Evolutionary conservation across 92 coral and sea anemone species (phyloP), one percentile per base, ranked within the genome.

Genomic region (Virgularia gustaviana): DNA sequence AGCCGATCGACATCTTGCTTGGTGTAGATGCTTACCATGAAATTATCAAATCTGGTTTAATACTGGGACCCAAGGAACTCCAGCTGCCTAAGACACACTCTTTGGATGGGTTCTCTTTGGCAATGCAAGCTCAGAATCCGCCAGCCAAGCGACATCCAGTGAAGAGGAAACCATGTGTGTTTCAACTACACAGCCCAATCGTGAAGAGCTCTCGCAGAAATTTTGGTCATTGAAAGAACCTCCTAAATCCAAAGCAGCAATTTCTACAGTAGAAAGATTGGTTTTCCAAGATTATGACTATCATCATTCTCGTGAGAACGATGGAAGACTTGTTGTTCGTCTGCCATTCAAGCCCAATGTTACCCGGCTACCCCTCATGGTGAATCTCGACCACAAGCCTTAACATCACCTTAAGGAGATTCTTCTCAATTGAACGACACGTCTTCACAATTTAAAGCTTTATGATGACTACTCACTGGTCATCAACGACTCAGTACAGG

Each of bases 141-240:
- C 55, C 22, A 25, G 18, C 22, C 20, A 47, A 4, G 15, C 18
- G 22, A 15, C 55, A 47, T 15, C 18, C 18, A 5, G 22, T 4
- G 55, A 47, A 44, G 67, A 53, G 20, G 63, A 64, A 2, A 63
- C 75, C 27, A 5, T 74, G 49, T 72, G 49, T 63, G 51, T 47
- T 16, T 36, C 73, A 22, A 72, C 80, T 24, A 31, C 65, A 0
- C 56, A 5, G 33, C 77, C 81, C 6, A 36, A 57, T 37, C 76
- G 82, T 25, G 82, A 82, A 76, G 57, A 77, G 49, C 41, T 57
- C 25, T 63, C 76, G 1, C 81, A 76, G 38, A 82, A 49, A 60
- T 82, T 82, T 59, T 82, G 86, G 86, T 19, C 82, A 2, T 24
- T 82, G 41, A 78, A 82, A 51, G 72, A 82, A 65, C 67, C 78